Base-by-base conservation (phyloP, 2,113 vertebrate genomes). In the Cettia cetti region DNA sequence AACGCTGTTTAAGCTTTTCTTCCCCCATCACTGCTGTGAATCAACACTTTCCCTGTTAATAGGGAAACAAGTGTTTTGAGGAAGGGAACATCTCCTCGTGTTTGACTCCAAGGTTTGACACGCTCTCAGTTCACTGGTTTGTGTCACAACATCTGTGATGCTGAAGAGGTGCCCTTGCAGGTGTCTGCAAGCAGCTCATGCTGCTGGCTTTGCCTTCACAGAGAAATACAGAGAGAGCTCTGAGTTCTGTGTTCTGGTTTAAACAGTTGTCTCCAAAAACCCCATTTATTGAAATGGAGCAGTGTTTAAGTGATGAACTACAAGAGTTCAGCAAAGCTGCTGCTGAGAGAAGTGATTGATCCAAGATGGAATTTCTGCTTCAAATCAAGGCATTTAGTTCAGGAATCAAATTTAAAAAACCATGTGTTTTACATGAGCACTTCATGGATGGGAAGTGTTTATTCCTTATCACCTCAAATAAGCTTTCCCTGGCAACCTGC, bases 81-180 rank as follows among this genome's bases (percentile, higher is more conserved):
- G 61, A 24, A 93, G 74, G 21, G 66, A 92, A 88, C 77, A 80
- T 71, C 78, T 92, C 53, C 35, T 92, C 70, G 31, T 20, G n/a
- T 66, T 63, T 82, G 72, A 85, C 60, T 71, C 18, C 42, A 74
- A 59, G 82, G 49, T 87, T 89, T 81, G 49, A 81, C 75, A 88
- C 6, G 22, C 30, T 87, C 78, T 88, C 77, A 60, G 70, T 82
- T 92, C 61, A 68, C 54, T 87, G 77, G 30, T 80, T 90, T 93
- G 59, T 68, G 72, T 90, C 89, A 80, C 53, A 86, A 81, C 87
- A 85, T 78, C 78, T 90, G 83, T 75, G 92, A 86, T 94, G 74
- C 88, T 92, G 74, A 85, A 86, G 81, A 81, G 80, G 56, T 81
- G 68, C 72, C 72, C 42, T 68, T 85, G 85, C 85, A 81, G 82